Evolutionary conservation across 2,113 vertebrate genomes (phyloP), one percentile per base, ranked within the genome.

Genomic region (Hystrix cristata): DNA sequence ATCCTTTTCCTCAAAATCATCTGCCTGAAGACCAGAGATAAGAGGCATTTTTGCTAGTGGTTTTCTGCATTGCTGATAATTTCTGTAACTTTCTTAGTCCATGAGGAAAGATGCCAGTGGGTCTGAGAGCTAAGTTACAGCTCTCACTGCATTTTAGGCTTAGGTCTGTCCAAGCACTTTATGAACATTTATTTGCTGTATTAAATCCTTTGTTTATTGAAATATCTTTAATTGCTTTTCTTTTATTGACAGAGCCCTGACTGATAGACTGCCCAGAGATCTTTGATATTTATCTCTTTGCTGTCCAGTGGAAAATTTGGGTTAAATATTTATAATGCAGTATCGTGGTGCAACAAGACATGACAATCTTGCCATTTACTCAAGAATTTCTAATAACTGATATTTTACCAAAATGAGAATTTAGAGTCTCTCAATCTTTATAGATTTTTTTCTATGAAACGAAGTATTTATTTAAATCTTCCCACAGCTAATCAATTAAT

Each of bases 391-490:
- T 34, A 60, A 72, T 74, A 59, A 57, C 34, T 60, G 31, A 43
- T 82, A 51, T 62, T 95, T 87, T 53, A 64, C 3, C 65, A 15
- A 43, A 19, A 78, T 18, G 46, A 46, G 16, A 29, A 59, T 88
- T 78, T 14, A 55, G 57, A 72, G 93, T 86, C n/a, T 34, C 74
- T n/a, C 25, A 69, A 96, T 80, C 87, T 94, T 31, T 80, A 76
- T 59, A 31, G 43, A 21, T 90, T 3, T 43, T 5, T 1, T 51
- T 15, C 57, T 53, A 10, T 86, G 21, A 59, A 38, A 59, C n/a
- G 3, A 67, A 94, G 21, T 25, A 82, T 87, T 90, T 90, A 78
- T 96, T 96, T 81, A 83, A 94, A 82, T 84, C 27, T 48, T 91
- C 9, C 53, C 38, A 25, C 71, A 95, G 13, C 25, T 87, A 74